A percentile compares a stretch with the other conserved stretches of the same genome.
phyloP scores from a whole-genome alignment of 2,113 vertebrate species.

The Corythaeola cristata region DNA sequence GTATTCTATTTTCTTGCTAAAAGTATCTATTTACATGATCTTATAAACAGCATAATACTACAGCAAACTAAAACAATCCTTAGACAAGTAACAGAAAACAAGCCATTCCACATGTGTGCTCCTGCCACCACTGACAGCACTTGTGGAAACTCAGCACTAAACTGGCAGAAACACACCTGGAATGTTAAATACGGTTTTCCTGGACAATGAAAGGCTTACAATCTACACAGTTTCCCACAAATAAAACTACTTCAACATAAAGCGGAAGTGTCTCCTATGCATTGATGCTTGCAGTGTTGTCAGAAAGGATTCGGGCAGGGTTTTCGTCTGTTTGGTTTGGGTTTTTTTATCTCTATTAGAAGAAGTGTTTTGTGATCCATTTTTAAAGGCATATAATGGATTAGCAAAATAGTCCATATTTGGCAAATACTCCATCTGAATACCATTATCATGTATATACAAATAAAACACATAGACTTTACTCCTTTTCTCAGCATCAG shows the following conservation, averaged over 20 bases:
- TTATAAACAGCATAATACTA: neutral
- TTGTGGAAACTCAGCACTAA: neutral
- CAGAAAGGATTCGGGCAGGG: neutral
- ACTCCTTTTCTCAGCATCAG: neutral
- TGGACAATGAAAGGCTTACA: neutral
- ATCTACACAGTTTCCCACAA: neutral
- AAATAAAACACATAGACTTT: neutral
- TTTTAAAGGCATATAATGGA: neutral
- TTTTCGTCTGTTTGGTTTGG: neutral
- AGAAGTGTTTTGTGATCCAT: neutral
- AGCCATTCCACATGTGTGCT: neutral
- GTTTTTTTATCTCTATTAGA: neutral
- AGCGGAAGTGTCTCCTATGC: neutral
- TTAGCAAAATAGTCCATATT: neutral
- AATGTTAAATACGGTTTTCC: neutral
- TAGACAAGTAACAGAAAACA: neutral
- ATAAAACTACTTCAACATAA: neutral
- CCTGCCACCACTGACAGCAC: neutral
- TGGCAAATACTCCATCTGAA: neutral
- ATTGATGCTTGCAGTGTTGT: neutral
- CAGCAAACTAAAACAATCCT: neutral
- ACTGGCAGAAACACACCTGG: neutral
- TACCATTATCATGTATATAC: neutral
- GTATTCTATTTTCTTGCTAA: neutral
- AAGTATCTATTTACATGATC: neutral